Percentiles rank a stretch among this genome's conserved stretches.
Evolutionary conservation across 2,797 vertebrate genomes (phyloP).

Genomic region (Dryobates pubescens): DNA sequence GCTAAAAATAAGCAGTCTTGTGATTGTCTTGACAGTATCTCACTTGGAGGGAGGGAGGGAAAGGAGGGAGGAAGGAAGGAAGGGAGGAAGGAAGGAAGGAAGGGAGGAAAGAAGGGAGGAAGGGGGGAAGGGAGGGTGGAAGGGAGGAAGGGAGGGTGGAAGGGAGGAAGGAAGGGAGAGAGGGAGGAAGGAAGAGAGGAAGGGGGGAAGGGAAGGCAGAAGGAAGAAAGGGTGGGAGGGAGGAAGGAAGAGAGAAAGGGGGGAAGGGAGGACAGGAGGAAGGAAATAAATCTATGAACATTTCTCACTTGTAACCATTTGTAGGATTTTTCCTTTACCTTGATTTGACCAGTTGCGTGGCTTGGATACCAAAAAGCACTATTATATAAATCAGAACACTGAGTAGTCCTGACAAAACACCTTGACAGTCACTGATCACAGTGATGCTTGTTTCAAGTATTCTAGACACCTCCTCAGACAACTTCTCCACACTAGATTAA

Average conservation of each 20-base stretch:
- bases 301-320: not conserved
- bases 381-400: not conserved
- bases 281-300: no score
- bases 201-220: no score
- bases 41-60: not conserved
- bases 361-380: not conserved
- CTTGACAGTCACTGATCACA: rapidly evolving
- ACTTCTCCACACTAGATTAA: not conserved
- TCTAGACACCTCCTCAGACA: not conserved
- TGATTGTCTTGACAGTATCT: not conserved
- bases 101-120: no score
- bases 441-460: not conserved
- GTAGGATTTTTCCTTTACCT: not conserved
- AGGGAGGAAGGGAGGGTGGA: no score
- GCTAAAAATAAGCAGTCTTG: conserved; percentile 16
- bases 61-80: no score
- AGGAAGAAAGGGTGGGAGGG: no score
- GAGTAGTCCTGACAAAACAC: not conserved
- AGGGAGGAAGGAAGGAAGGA: no score
- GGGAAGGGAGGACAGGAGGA: no score
- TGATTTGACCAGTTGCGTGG: not conserved
- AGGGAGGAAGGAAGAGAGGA: no score
- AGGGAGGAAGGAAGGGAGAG: no score
- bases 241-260: no score
- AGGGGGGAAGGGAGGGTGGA: no score